phyloP scores from a whole-genome alignment of 2,113 vertebrate species.

The Aegotheles bennettii region DNA sequence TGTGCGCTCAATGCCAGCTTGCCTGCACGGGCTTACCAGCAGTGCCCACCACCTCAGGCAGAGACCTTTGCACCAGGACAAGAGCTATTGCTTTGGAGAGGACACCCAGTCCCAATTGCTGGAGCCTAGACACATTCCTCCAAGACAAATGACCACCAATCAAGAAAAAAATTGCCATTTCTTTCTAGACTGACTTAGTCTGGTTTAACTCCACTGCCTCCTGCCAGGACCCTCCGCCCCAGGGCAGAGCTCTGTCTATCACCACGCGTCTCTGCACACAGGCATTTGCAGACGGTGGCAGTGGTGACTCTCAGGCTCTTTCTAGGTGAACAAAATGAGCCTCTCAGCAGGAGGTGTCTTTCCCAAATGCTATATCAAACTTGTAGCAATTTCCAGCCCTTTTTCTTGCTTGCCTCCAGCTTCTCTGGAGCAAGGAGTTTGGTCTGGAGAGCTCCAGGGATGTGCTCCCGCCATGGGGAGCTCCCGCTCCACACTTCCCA shows the following conservation, averaged over 20 bases:
- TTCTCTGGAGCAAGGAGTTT: background rate
- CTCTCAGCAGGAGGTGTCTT: background rate
- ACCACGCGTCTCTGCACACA: background rate
- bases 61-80: background rate
- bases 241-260: background rate
- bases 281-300: background rate
- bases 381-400: background rate
- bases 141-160: background rate
- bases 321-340: background rate
- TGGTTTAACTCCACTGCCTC: background rate
- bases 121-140: background rate
- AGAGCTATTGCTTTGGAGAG: background rate
- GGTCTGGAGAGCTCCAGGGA: background rate
- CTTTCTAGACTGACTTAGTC: background rate
- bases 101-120: background rate
- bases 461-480: accelerated
- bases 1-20: accelerated
- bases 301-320: background rate
- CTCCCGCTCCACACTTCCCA: background rate
- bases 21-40: background rate
- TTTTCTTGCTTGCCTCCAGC: background rate
- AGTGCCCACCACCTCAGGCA: background rate
- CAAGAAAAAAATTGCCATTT: background rate
- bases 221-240: background rate
- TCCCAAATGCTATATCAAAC: background rate